A percentile compares a stretch with the other conserved stretches of the same genome.
Conservation (phyloP, 2,888 invertebrate species). For the Incurvaria masculella region DNA sequence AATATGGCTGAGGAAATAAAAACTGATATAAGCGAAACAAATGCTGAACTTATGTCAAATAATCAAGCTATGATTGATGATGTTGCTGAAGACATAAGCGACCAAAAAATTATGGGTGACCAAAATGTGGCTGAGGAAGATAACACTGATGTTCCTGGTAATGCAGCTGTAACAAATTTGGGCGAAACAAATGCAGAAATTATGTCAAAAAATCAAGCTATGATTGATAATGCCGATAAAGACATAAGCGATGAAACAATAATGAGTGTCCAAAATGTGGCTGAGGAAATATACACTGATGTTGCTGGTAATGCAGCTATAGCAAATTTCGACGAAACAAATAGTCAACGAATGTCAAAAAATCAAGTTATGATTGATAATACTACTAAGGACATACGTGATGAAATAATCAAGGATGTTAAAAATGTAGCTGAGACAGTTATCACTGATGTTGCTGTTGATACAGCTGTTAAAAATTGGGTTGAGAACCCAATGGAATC, state of each 20-base stretch:
- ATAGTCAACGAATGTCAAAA: neutral
- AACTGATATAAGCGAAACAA: no score
- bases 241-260: conserved; percentile 8
- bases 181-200: neutral
- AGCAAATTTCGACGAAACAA: no score
- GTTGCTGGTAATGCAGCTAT: no score
- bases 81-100: conserved; percentile 11
- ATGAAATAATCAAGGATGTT: conserved; percentile 7
- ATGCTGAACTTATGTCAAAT: neutral
- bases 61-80: conserved; percentile 1
- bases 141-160: no score
- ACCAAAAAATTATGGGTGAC: conserved; percentile 8
- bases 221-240: conserved; percentile 9
- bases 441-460: no score
- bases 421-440: conserved; percentile 9
- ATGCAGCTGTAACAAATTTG: no score
- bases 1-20: no score
- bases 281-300: conserved; percentile 10
- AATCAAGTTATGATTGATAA: conserved; percentile 1
- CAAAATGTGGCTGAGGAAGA: conserved; percentile 10
- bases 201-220: neutral
- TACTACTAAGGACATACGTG: conserved; percentile 11
- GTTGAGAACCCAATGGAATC: no score
- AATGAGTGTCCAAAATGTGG: conserved; percentile 10
- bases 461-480: no score